Conservation (phyloP, 2,888 invertebrate species). For the Mesorhabditis belari region DNA sequence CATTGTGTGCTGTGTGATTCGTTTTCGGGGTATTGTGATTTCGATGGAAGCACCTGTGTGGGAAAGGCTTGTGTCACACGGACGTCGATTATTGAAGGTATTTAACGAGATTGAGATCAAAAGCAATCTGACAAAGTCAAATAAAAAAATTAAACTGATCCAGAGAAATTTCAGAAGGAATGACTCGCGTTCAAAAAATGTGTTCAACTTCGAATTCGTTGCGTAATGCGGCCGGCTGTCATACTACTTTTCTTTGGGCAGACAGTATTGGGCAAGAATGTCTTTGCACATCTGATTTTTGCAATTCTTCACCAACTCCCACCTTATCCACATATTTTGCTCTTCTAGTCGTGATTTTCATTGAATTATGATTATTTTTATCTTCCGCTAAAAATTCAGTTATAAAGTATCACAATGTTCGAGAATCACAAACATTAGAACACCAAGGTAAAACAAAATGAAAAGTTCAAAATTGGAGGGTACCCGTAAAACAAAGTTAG, state of each 20-base stretch:
- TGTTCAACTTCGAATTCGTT: constrained; percentile 25
- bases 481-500: too few species aligned
- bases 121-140: constrained; percentile 17
- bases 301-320: constrained; percentile 3
- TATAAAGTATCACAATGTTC: too few species aligned
- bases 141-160: constrained; percentile 2
- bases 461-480: too few species aligned
- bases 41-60: constrained; percentile 19
- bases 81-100: not conserved
- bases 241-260: constrained; percentile 17
- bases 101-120: not conserved
- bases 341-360: too few species aligned
- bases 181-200: constrained; percentile 20
- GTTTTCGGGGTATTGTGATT: constrained; percentile 22
- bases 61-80: constrained; percentile 4
- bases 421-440: too few species aligned
- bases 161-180: constrained; percentile 12
- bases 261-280: constrained; percentile 18
- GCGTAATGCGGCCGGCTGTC: constrained; percentile 16
- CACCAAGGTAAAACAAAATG: too few species aligned
- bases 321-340: too few species aligned
- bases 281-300: constrained; percentile 14
- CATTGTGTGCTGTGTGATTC: constrained; percentile 20
- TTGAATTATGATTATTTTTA: too few species aligned
- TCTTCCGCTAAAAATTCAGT: too few species aligned